Evolutionary conservation across 2,797 vertebrate genomes (phyloP), one percentile per base, ranked within the genome.

Genomic region (Characodon lateralis): DNA sequence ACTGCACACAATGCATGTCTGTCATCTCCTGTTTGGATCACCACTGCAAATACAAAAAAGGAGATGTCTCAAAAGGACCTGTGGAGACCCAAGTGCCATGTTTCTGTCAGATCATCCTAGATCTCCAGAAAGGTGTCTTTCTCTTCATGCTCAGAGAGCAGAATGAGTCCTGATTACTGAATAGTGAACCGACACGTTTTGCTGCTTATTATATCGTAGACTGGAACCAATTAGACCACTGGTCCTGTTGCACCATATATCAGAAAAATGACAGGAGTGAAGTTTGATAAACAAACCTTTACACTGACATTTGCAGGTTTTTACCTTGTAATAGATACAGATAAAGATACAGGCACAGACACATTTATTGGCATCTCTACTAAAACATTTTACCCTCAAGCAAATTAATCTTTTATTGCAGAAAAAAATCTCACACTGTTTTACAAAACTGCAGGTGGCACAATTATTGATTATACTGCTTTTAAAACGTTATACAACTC

Each of bases 1-100:
- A 80, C 81, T n/a, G 75, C 79, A 83, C 91, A 83, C 48, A 1
- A 59, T 22, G 69, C 31, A 2, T 51, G 39, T 82, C 78, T 83
- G 85, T 85, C 85, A 68, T 61, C 81, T 88, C 77, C 58, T 26
- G 63, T 90, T 89, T 87, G 81, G 75, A 80, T 89, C 91, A 88
- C 39, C 12, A 39, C 75, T 76, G n/a, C 31, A 63, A 81, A 71
- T 73, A 72, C 79, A 39, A 20, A 55, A 51, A 48, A 48, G 16
- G 55, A 4, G 0, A 7, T 75, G 71, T 77, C 61, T 2, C 16
- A 56, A 81, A 75, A 51, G 20, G 56, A 46, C 63, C 1, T 69
- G 58, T n/a, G 77, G 50, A 51, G 69, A 81, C 73, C 48, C 68
- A 55, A 9, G 26, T 56, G 55, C 41, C 74, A 46, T 14, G 1